Conservation (phyloP, 2,797 vertebrate species). For the Rhinella marina region DNA sequence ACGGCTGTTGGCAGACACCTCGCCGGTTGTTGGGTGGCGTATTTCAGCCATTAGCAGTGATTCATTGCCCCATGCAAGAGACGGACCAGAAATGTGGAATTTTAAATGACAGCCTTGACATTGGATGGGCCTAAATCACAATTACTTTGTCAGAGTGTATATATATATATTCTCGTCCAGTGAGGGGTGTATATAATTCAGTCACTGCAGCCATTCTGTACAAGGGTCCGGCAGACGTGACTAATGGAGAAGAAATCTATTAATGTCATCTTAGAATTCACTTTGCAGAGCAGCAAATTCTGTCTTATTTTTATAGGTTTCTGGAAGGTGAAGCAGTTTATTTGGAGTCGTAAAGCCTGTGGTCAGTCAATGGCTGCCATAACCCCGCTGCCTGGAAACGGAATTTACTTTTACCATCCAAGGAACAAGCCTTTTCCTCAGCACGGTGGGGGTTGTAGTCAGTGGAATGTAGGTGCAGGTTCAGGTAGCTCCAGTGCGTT, state of each 20-base stretch:
- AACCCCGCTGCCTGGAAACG: neutral
- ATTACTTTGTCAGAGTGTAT: neutral
- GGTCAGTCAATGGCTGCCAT: neutral
- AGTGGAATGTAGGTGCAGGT: neutral
- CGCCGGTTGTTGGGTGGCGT: neutral
- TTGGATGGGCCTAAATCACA: neutral
- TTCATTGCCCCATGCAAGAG: neutral
- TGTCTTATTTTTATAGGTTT: neutral
- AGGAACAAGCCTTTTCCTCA: neutral
- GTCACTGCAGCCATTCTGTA: neutral
- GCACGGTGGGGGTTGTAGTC: neutral
- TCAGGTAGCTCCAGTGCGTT: neutral
- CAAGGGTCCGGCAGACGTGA: neutral
- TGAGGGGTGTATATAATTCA: neutral
- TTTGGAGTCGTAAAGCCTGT: neutral
- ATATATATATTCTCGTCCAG: neutral
- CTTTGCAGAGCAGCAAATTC: neutral
- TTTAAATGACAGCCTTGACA: conserved; percentile 4
- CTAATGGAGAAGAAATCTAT: neutral
- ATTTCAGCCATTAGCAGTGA: conserved; percentile 13
- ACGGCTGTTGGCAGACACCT: conserved; percentile 9
- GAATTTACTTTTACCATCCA: neutral
- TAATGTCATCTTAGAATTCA: neutral
- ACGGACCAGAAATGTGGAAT: neutral
- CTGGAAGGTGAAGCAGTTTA: neutral